These are phyloP conservation scores for Paralichthys olivaceus DNA, from an alignment of 2,113 vertebrate species.

Conservation along the genomic window DNA sequence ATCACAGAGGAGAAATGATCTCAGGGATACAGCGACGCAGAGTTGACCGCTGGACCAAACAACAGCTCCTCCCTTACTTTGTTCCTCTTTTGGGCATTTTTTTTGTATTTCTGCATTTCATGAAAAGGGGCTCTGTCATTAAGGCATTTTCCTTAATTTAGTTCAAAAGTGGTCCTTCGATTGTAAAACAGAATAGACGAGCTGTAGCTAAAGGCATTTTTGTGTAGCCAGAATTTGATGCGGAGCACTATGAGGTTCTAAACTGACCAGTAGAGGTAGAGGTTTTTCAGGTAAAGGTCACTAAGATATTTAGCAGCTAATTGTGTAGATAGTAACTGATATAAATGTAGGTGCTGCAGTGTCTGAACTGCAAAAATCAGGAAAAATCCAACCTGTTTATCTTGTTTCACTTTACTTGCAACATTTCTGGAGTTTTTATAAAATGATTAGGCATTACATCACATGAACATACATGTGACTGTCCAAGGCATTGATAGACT, in stretches of 20 bases:
- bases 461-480: background rate
- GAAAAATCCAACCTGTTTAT: constrained; percentile 40
- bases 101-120: constrained; percentile 15
- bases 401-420: constrained; percentile 45
- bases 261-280: constrained; percentile 23
- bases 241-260: constrained; percentile 2
- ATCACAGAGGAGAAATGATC: constrained; percentile 21
- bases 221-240: constrained; percentile 6
- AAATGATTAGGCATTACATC: constrained; percentile 29
- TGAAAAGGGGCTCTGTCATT: background rate
- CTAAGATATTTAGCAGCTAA: constrained; percentile 55
- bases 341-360: constrained; percentile 51
- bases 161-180: constrained; percentile 16
- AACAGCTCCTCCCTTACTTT: background rate
- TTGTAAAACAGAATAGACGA: constrained; percentile 36
- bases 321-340: constrained; percentile 50
- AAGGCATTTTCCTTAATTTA: background rate
- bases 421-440: constrained; percentile 36
- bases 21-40: constrained; percentile 42
- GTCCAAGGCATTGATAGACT: background rate
- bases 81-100: constrained; percentile 9
- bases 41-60: constrained; percentile 27
- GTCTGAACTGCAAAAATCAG: constrained; percentile 52
- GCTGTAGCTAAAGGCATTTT: background rate
- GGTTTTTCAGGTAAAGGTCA: constrained; percentile 9